A percentile compares a stretch with the other conserved stretches of the same genome.
These are phyloP conservation scores for Allygus modestus DNA, from an alignment of 2,888 invertebrate genomes.

Conservation along the genomic window DNA sequence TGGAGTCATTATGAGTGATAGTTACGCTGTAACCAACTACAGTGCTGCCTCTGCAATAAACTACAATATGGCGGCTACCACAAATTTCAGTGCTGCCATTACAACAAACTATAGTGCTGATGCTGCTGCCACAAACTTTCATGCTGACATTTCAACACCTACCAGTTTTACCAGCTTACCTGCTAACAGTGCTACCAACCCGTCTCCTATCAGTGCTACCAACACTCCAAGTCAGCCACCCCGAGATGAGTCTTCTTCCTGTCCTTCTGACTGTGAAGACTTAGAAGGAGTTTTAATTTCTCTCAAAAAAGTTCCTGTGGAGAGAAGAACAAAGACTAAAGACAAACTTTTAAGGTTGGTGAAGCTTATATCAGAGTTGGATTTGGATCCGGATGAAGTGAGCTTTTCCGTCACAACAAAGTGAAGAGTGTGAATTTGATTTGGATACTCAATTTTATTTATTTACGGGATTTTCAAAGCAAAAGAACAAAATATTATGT, in stretches of 20 bases:
- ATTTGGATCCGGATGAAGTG: conserved; percentile 1
- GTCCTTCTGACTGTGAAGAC: neutral
- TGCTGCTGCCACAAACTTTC: too few species aligned
- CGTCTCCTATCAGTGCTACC: neutral
- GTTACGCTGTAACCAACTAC: too few species aligned
- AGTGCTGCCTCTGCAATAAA: too few species aligned
- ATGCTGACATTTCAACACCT: neutral
- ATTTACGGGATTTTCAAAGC: too few species aligned
- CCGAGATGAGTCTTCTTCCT: neutral
- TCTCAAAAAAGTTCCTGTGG: neutral
- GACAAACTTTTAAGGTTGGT: conserved; percentile 3
- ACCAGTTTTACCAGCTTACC: neutral
- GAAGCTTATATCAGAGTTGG: neutral
- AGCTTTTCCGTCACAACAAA: neutral
- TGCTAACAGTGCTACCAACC: neutral
- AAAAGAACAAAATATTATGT: too few species aligned
- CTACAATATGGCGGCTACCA: neutral
- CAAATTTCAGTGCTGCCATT: neutral
- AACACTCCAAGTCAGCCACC: neutral
- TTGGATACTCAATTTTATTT: too few species aligned
- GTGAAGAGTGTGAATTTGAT: neutral
- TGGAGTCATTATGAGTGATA: neutral
- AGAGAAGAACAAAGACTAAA: neutral
- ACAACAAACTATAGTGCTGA: too few species aligned
- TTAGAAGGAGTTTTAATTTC: neutral